phyloP scores from a whole-genome alignment of 2,113 vertebrate species.

The Passer domesticus region DNA sequence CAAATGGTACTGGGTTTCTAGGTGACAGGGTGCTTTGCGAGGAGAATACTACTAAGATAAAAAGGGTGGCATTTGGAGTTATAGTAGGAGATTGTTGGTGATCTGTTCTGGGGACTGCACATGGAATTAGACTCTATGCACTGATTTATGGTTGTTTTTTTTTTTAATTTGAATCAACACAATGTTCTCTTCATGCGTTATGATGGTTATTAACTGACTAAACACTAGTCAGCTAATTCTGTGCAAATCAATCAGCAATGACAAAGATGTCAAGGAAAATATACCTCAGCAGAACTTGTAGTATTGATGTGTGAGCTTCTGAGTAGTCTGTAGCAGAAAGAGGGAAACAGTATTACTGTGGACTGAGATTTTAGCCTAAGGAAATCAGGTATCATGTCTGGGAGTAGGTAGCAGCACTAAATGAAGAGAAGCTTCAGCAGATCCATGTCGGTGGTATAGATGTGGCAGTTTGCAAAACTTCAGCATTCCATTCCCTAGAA shows the following conservation, averaged over 20 bases:
- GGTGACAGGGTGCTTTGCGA: neutral
- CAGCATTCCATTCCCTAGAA: neutral
- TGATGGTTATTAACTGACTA: neutral
- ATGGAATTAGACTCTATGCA: neutral
- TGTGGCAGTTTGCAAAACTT: neutral
- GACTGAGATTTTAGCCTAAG: neutral
- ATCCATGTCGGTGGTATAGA: neutral
- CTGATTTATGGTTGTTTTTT: neutral
- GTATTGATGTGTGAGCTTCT: neutral
- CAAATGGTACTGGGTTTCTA: neutral
- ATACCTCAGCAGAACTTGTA: neutral
- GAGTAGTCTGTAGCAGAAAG: neutral
- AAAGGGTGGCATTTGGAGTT: neutral
- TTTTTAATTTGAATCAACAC: neutral
- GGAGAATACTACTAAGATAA: neutral
- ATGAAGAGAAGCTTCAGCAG: neutral
- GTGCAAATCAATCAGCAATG: neutral
- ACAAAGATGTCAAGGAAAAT: neutral
- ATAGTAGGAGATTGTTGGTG: neutral
- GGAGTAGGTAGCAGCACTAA: neutral
- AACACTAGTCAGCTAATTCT: neutral
- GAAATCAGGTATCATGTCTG: neutral
- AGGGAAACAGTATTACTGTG: fast-evolving
- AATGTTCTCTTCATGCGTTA: neutral
- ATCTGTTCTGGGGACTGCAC: neutral